Percentiles rank a stretch among this genome's conserved stretches.
Evolutionary conservation across 2,113 vertebrate genomes (phyloP).

Genomic region (Calonectris borealis): DNA sequence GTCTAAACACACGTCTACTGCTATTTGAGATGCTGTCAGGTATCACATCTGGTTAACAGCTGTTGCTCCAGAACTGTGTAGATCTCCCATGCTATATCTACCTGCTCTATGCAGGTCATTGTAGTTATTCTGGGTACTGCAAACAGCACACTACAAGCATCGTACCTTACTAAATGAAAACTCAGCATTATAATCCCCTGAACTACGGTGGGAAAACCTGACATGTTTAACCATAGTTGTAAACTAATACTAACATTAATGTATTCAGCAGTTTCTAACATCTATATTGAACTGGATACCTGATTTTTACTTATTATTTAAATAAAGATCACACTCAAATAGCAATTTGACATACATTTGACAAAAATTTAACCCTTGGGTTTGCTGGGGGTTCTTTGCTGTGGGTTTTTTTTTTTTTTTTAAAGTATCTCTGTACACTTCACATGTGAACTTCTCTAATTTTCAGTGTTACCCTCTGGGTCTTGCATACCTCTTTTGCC

Average conservation of each 20-base stretch:
- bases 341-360: neutral
- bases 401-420: neutral
- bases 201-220: neutral
- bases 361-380: neutral
- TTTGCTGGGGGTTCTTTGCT: neutral
- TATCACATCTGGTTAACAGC: neutral
- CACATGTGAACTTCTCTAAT: neutral
- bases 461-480: neutral
- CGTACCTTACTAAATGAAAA: neutral
- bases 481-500: neutral
- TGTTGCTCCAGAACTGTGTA: neutral
- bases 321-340: neutral
- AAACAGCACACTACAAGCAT: neutral
- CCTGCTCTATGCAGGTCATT: neutral
- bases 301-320: neutral
- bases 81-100: neutral
- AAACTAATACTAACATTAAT: neutral
- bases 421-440: neutral
- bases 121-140: neutral
- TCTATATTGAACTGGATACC: neutral
- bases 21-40: neutral
- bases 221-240: neutral
- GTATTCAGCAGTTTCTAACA: neutral
- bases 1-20: neutral
- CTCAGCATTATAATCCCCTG: neutral